Evolutionary conservation across 2,888 invertebrate species (phyloP), one percentile per base, ranked within the genome.

Genomic region (Julus scandinavius): DNA sequence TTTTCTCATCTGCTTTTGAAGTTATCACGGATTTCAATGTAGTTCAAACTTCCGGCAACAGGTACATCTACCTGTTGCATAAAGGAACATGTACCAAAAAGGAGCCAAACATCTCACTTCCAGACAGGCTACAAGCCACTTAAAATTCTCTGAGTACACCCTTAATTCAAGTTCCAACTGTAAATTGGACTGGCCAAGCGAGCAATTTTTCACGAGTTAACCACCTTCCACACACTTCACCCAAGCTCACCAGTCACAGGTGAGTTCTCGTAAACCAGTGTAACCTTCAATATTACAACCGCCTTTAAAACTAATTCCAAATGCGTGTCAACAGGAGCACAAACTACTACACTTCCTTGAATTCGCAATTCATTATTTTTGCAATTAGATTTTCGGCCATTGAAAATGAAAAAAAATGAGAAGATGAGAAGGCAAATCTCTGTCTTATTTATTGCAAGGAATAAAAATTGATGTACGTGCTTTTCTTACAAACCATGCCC

Each of bases 211-310:
- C n/a, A 29, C 29, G 72, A 72, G 72, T 72, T 29, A 72, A 72
- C 72, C 72, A 72, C 72, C 72, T 72, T 72, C 29, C 20, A 29
- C 72, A 72, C 29, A 72, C 72, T 29, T 72, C 72, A 72, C 72
- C 72, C 72, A 72, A 29, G 72, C 72, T 72, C 72, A 29, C 72
- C 72, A 72, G 72, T 72, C 72, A 72, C 72, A 72, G 72, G 72
- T 72, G 72, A 72, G 72, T 72, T 72, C 72, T 72, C 72, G 29
- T 72, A 72, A 45, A 29, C 29, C 72, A 72, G 72, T 29, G 72
- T 72, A 72, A 72, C 72, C 72, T 72, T 72, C 72, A 72, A 72
- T 72, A 72, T 29, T 72, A 72, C 29, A 29, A 72, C 72, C 72
- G 72, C 72, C 72, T 72, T 29, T 0, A 11, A 72, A 29, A 72